Evolutionary conservation across 1,140 invertebrate species (phyloP), one percentile per base, ranked within the genome.

Genomic region (Lethrus apterus): DNA sequence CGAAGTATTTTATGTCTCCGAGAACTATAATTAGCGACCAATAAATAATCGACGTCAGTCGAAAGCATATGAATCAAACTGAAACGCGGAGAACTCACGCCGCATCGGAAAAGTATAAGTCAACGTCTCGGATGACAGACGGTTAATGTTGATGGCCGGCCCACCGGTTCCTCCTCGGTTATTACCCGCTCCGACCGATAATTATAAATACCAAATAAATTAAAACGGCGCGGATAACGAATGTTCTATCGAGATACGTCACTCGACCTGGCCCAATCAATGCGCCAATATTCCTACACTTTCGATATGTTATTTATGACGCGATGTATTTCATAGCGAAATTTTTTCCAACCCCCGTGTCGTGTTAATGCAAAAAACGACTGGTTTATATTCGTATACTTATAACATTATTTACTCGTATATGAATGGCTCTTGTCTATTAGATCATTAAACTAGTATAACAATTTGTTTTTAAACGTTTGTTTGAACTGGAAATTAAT

Each of bases 11-110:
- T 58, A 60, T 60, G 58, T 60, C 58, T 47, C 51, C 48, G 48
- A 50, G 55, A 53, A 47, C 56, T 57, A 57, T 60, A 58, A 60
- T 60, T 60, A 60, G 58, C 50, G 54, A 47, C 44, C 47, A 58
- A 60, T 60, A 60, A 60, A 60, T 60, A 60, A 60, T 60, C 47
- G 52, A n/a, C 49, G 54, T 56, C 56, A 58, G 56, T 46, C 50
- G 52, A 55, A 56, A 47, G 56, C 40, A 47, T 56, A 60, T 58
- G 56, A 60, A 58, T 60, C 54, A 60, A 58, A 24, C 24, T 52
- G 47, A 40, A 48, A 52, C 51, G n/a, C n/a, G n/a, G n/a, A 54
- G 47, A 49, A 53, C 51, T 51, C 52, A 57, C 52, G 51, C 49
- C 34, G 46, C 33, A 50, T 54, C 50, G 51, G 40, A 53, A 50